Evolutionary conservation across 1,140 invertebrate species (phyloP), one percentile per base, ranked within the genome.

Genomic region (Aleiodes sp.): DNA sequence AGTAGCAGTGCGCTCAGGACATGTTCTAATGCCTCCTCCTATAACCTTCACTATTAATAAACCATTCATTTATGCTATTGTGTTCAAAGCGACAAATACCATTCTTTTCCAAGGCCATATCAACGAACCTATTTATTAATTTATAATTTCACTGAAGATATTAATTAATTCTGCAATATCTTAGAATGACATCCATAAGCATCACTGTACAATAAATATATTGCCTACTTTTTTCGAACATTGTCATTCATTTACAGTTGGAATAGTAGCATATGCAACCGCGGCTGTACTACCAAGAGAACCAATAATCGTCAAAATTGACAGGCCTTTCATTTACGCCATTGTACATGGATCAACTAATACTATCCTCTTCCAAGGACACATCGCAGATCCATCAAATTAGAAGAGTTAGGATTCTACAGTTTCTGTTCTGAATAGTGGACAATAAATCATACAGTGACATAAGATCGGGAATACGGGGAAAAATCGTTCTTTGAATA

Each of bases 81-180:
- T 68, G 1, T 28, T 70, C 26, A 21, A 9, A 6, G 19, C 46
- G 12, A 29, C 21, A 16, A 39, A 68, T 52, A 31, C 43, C 2
- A 39, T 37, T 29, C 12, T 74, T 1, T 71, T 71, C 24, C 52
- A 65, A 39, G 72, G 72, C 56, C 57, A 35, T 10, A 26, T 74
- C 46, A 46, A 2, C 19, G 21, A 33, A 28, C 69, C 64, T 31
- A 26, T 8, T 9, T 43, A 21, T 21, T 52, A 65, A 61, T 67
- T 26, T 8, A 29, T 19, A 14, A 35, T 63, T 19, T 12, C 37
- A 4, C 14, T 28, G 7, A 31, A 21, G 56, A 12, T n/a, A 28
- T 2, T 43, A 28, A 26, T n/a, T 24, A 28, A 24, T 7, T 26
- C 6, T 4, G 14, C 43, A n/a, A 41, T 46, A n/a, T 46, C 16